These are phyloP conservation scores for Nemotelus nigrinus DNA, from an alignment of 2,888 invertebrate species.

Conservation along the genomic window DNA sequence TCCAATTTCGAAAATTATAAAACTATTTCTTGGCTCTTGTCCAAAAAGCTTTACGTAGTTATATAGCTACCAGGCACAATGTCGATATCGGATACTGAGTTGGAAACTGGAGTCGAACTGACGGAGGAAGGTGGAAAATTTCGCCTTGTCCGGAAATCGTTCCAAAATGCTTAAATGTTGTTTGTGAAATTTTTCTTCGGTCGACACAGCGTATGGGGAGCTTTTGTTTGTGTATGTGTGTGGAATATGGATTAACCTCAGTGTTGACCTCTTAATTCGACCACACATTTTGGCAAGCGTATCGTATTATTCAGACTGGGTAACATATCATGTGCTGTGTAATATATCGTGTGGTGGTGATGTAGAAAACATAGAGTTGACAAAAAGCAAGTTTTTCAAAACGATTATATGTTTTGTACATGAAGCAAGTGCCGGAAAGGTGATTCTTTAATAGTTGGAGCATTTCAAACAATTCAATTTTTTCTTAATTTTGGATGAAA, in stretches of 20 bases:
- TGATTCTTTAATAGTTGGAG: too few relatives aligned
- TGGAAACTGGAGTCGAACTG: neutral
- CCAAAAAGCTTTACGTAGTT: conserved; percentile 14
- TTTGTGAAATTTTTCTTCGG: conserved; percentile 11
- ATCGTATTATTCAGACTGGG: neutral
- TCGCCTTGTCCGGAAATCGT: neutral
- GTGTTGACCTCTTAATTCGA: conserved; percentile 30
- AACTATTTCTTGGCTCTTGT: conserved; percentile 20
- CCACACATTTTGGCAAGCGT: conserved; percentile 25
- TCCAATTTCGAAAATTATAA: conserved; percentile 29
- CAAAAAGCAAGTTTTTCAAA: too few relatives aligned
- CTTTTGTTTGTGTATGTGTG: neutral
- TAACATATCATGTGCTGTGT: conserved; percentile 1
- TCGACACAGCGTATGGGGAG: too few relatives aligned
- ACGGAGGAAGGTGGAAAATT: neutral
- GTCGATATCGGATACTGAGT: neutral
- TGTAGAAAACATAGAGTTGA: too few relatives aligned
- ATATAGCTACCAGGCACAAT: neutral
- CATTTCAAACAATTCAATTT: too few relatives aligned
- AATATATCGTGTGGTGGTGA: neutral
- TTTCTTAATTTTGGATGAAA: too few relatives aligned
- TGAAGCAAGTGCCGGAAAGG: too few relatives aligned
- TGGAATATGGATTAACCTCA: conserved; percentile 15
- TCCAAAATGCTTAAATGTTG: conserved; percentile 30
- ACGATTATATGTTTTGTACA: too few relatives aligned